These are phyloP conservation scores for Drosophila truncata DNA, from an alignment of 1,140 invertebrate genomes.

Conservation along the genomic window DNA sequence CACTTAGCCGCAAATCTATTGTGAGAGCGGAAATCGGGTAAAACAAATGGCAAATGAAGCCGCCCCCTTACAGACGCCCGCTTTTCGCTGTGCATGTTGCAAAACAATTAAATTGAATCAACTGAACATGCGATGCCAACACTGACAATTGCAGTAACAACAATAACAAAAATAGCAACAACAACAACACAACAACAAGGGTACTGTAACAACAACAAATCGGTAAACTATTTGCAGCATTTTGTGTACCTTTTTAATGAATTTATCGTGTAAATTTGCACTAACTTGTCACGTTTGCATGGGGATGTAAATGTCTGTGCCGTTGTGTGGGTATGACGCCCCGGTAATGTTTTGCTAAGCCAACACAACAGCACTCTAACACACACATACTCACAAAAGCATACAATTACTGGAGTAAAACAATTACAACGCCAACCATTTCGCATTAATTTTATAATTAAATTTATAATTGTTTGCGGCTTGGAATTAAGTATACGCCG, in stretches of 20 bases:
- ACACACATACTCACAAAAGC: conserved; percentile 28
- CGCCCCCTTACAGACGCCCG: not conserved
- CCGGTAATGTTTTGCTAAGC: conserved; percentile 55
- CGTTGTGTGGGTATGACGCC: conserved; percentile 28
- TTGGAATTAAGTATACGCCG: conserved; percentile 18
- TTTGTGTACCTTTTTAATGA: conserved; percentile 82
- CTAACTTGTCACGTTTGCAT: conserved; percentile 56
- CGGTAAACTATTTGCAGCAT: conserved; percentile 60
- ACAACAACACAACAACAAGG: conserved; percentile 9
- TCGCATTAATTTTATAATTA: conserved; percentile 72
- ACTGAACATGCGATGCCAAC: conserved; percentile 65
- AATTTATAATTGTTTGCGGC: conserved; percentile 66
- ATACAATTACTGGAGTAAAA: conserved; percentile 16
- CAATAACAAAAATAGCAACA: conserved; percentile 20
- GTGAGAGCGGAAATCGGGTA: conserved; percentile 20
- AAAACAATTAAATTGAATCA: conserved; percentile 77
- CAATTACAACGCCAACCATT: not conserved
- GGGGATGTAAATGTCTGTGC: not conserved
- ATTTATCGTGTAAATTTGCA: conserved; percentile 80
- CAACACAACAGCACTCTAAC: conserved; percentile 17
- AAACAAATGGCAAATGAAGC: conserved; percentile 35
- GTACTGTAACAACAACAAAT: conserved; percentile 28
- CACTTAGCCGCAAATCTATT: conserved; percentile 37
- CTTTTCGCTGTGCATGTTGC: conserved; percentile 53
- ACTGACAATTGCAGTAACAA: conserved; percentile 33